Evolutionary conservation across 2,113 vertebrate genomes (phyloP), one percentile per base, ranked within the genome.

Genomic region (Rhegmatorhina hoffmannsi): DNA sequence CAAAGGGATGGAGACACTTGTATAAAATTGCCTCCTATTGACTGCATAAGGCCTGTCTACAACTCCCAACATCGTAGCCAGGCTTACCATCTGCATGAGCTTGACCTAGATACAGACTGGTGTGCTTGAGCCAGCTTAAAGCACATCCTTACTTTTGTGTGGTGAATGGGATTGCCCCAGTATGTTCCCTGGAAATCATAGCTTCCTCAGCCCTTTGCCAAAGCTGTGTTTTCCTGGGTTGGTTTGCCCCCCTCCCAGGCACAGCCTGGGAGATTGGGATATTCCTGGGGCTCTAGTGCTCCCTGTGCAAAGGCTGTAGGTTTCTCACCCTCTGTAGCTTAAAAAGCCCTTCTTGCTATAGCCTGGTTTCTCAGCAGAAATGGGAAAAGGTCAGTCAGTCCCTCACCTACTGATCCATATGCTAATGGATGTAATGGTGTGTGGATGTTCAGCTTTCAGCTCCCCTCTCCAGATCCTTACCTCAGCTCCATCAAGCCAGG

Each of bases 21-120:
- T n/a, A 11, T 62, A 29, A 67, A 92, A 93, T 68, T 29, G 49
- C 87, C 47, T 85, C 70, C 81, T 74, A 10, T 82, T 94, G 80
- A 13, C n/a, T 72, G 64, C 36, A 58, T 58, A 29, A 91, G 46
- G 62, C 75, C 68, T 0, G 7, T 47, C 81, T 86, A 23, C 8
- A 1, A 73, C 88, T 91, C 70, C 63, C 88, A 19, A 83, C 36
- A 0, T 84, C 72, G 76, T 47, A 63, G 87, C 84, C 67, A 80
- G 72, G 46, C 33, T 95, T 86, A 47, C 72, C 69, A 53, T 93
- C 82, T 92, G 95, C 43, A 47, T 82, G 34, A 73, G 70, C 92
- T 96, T 96, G 83, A 96, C 96, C 94, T 85, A 89, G 77, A 84
- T 94, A 62, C 46, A 94, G 52, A 80, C 58, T 17, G 24, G 64